These are phyloP conservation scores for Trichopria drosophilae DNA, from an alignment of 2,888 invertebrate species.

Conservation along the genomic window DNA sequence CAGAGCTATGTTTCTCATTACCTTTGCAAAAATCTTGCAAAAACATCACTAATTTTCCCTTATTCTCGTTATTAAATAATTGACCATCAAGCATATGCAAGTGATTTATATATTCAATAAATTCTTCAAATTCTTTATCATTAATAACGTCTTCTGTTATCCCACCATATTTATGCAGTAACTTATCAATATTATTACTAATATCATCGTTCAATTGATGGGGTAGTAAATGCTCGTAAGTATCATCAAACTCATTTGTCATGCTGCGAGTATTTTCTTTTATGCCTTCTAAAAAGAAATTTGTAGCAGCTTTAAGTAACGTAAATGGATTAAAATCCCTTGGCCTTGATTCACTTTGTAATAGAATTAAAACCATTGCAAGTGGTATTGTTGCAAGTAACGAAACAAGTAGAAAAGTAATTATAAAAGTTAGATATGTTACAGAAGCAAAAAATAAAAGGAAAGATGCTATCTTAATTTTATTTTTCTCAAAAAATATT, in stretches of 20 bases:
- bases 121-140: constrained; percentile 11
- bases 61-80: constrained; percentile 16
- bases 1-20: constrained; percentile 21
- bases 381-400: constrained; percentile 19
- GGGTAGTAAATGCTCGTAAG: constrained; percentile 17
- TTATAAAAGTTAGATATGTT: constrained; percentile 20
- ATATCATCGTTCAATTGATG: constrained; percentile 21
- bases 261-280: constrained; percentile 14
- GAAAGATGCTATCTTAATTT: constrained; percentile 17
- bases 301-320: constrained; percentile 18
- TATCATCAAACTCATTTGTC: constrained; percentile 13
- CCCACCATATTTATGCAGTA: constrained; percentile 17
- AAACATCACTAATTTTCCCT: constrained; percentile 18
- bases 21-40: constrained; percentile 18
- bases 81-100: constrained; percentile 13
- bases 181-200: constrained; percentile 20
- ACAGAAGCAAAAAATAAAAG: constrained; percentile 18
- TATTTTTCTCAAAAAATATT: constrained; percentile 18
- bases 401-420: constrained; percentile 18
- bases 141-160: constrained; percentile 20
- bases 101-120: constrained; percentile 16
- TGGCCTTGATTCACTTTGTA: constrained; percentile 19
- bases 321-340: constrained; percentile 21
- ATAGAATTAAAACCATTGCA: constrained; percentile 18
- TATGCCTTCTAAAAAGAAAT: constrained; percentile 18